A percentile compares a stretch with the other conserved stretches of the same genome.
Conservation (phyloP, 2,113 vertebrate species). For the Ctenodactylus gundi region DNA sequence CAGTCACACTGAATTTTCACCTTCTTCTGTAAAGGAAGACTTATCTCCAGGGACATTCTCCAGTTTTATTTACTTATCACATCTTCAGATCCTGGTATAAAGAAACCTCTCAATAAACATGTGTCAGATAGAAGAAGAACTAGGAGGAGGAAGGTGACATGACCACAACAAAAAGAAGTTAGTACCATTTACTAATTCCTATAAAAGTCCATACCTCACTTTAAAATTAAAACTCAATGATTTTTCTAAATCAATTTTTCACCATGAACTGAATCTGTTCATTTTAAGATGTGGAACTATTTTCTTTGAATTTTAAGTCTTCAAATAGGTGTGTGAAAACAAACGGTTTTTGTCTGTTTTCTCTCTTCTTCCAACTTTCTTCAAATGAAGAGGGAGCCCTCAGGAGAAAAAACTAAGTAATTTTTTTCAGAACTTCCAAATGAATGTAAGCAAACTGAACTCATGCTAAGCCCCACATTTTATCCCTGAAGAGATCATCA, state of each 20-base stretch:
- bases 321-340: neutral
- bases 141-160: neutral
- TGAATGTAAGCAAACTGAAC: neutral
- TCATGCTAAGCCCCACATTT: neutral
- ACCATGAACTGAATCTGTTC: slow-evolving; percentile 9
- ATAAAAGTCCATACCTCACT: neutral
- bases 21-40: neutral
- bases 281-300: neutral
- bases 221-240: slow-evolving; percentile 27
- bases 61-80: neutral
- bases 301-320: slow-evolving; percentile 25
- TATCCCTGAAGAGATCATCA: neutral
- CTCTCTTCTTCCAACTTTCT: neutral
- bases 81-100: neutral
- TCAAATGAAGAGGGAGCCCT: neutral
- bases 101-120: slow-evolving; percentile 2
- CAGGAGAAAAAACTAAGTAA: neutral
- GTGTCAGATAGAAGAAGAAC: neutral
- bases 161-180: neutral
- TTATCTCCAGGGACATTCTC: neutral
- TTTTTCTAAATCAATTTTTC: slow-evolving; percentile 8
- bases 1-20: neutral
- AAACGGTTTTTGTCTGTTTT: neutral
- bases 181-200: neutral
- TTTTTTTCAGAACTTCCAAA: neutral